phyloP scores from a whole-genome alignment of 1,140 invertebrate genomes.

The Oedothorax gibbosus region DNA sequence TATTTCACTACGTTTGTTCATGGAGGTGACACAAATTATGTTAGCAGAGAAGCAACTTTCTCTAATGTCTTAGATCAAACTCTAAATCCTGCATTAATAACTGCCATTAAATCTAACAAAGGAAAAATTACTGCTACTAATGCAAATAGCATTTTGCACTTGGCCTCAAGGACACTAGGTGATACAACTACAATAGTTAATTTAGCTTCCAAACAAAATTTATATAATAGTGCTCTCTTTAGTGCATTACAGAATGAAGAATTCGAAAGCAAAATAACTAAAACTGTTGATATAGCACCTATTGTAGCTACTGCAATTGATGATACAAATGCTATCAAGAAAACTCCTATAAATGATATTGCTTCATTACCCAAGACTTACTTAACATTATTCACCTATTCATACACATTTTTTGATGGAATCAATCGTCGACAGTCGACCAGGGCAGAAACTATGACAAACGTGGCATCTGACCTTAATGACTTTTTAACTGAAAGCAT shows the following conservation, averaged over 20 bases:
- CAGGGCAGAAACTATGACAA: constrained; percentile 62
- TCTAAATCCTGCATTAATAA: constrained; percentile 43
- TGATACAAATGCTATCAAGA: background rate
- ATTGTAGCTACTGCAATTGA: constrained; percentile 1
- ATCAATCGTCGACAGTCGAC: constrained; percentile 58
- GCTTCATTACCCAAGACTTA: constrained; percentile 58
- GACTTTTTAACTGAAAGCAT: constrained; percentile 39
- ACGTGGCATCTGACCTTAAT: constrained; percentile 39
- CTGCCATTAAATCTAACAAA: constrained; percentile 29
- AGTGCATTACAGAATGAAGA: background rate
- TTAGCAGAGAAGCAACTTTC: constrained; percentile 56
- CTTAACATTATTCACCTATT: constrained; percentile 62
- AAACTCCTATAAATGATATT: constrained; percentile 40
- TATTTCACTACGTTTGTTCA: constrained; percentile 91
- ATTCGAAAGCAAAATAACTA: background rate
- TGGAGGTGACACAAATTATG: constrained; percentile 84
- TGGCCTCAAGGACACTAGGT: constrained; percentile 65
- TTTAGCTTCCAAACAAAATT: constrained; percentile 53
- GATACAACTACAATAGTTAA: constrained; percentile 67
- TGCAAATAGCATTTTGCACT: constrained; percentile 26
- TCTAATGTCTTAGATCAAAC: constrained; percentile 58
- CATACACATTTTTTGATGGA: constrained; percentile 63
- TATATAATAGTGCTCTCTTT: constrained; percentile 54
- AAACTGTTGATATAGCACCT: background rate
- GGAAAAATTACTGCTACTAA: constrained; percentile 17